Conservation (phyloP, 2,888 invertebrate genomes). For the Apotomis capreana region DNA sequence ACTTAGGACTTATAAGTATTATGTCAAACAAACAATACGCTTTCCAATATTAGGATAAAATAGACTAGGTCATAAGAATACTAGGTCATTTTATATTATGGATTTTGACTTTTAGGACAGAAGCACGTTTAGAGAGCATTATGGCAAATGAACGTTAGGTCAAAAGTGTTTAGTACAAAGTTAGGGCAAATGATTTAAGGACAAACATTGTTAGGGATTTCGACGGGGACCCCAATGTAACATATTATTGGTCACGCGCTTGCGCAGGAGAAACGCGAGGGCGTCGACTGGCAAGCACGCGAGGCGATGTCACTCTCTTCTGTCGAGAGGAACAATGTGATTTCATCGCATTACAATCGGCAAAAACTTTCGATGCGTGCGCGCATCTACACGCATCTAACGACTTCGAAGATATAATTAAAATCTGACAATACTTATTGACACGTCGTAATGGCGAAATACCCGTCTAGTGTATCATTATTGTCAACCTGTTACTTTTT, state of each 20-base stretch:
- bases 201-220: too few species aligned
- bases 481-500: too few species aligned
- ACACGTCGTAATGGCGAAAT: background rate
- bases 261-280: conserved; percentile 66
- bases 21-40: too few species aligned
- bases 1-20: too few species aligned
- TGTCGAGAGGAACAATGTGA: conserved; percentile 73
- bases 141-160: too few species aligned
- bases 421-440: background rate
- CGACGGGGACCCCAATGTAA: conserved; percentile 55
- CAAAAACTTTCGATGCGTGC: conserved; percentile 55
- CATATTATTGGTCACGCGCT: conserved; percentile 72
- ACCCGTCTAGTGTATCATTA: background rate
- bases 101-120: too few species aligned
- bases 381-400: conserved; percentile 37
- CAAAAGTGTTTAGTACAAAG: too few species aligned
- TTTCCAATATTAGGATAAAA: too few species aligned
- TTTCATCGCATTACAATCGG: conserved; percentile 57
- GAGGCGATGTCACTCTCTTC: conserved; percentile 69
- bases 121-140: too few species aligned
- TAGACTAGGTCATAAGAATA: too few species aligned
- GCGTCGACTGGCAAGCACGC: conserved; percentile 72
- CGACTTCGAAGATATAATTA: background rate
- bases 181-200: too few species aligned
- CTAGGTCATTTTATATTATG: too few species aligned